A percentile compares a stretch with the other conserved stretches of the same genome.
These are phyloP conservation scores for Sinocyclocheilus anshuiensis DNA, from an alignment of 2,113 vertebrate species.

Conservation along the genomic window DNA sequence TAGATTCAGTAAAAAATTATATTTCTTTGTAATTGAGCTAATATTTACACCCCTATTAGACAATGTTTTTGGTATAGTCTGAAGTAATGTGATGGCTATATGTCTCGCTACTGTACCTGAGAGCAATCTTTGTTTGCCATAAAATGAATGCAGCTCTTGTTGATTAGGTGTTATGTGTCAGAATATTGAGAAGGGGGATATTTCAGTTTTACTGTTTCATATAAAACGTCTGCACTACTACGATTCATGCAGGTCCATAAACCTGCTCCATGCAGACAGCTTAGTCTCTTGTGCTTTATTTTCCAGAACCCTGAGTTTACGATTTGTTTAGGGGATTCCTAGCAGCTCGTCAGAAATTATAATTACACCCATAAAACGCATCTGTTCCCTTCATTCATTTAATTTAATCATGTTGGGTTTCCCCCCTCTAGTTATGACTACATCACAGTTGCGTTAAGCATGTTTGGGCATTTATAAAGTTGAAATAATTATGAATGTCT, in stretches of 20 bases:
- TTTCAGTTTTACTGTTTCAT: conserved; percentile 46
- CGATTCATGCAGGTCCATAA: conserved; percentile 7
- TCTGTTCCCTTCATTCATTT: conserved; percentile 33
- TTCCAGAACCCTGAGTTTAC: conserved; percentile 36
- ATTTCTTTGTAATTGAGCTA: background rate
- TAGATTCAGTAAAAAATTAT: background rate
- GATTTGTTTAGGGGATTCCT: conserved; percentile 52
- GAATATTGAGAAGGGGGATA: conserved; percentile 22
- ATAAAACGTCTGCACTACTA: conserved; percentile 35
- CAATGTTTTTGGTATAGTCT: background rate
- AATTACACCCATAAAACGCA: conserved; percentile 37
- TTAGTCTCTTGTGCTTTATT: conserved; percentile 6
- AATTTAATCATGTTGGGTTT: conserved; percentile 3
- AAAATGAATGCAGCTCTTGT: conserved; percentile 28
- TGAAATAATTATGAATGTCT: background rate
- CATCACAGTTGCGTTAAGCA: background rate
- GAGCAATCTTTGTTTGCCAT: conserved; percentile 8
- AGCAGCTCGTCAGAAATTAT: conserved; percentile 30
- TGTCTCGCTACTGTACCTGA: background rate
- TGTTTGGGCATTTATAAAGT: background rate
- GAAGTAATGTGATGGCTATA: background rate
- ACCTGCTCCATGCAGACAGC: conserved; percentile 14
- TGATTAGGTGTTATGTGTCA: conserved; percentile 26
- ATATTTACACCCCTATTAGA: background rate
- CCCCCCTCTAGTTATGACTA: conserved; percentile 18